Conservation (phyloP, 2,797 vertebrate genomes). For the Hirundo rustica region DNA sequence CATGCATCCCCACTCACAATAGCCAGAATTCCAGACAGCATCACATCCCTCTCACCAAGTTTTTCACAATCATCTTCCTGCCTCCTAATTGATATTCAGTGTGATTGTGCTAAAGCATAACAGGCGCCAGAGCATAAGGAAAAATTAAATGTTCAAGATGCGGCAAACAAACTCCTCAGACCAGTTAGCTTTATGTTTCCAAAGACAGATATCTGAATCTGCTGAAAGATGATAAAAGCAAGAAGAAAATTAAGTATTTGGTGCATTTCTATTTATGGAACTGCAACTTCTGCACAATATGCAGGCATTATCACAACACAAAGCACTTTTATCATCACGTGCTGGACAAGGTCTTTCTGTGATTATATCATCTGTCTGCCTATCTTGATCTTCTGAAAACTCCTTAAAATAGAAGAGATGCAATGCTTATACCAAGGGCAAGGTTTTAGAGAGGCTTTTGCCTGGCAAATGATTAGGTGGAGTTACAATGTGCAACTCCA, state of each 20-base stretch:
- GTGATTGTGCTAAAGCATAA: slow-evolving; percentile 49
- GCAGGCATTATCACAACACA: not conserved
- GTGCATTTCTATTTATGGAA: not conserved
- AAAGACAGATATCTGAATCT: slow-evolving; percentile 1
- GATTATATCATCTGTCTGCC: not conserved
- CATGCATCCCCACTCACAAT: not conserved
- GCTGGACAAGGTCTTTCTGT: not conserved
- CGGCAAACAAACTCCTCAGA: slow-evolving; percentile 14
- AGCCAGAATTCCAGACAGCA: not conserved
- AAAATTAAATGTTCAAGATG: slow-evolving; percentile 64
- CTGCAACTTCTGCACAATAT: not conserved
- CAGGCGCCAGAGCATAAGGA: slow-evolving; percentile 68
- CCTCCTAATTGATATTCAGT: slow-evolving; percentile 69
- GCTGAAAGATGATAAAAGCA: not conserved
- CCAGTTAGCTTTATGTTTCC: slow-evolving; percentile 31
- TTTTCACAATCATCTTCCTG: slow-evolving; percentile 27
- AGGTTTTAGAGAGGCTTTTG: not conserved
- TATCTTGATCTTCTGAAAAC: not conserved
- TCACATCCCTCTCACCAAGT: not conserved
- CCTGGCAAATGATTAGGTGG: not conserved
- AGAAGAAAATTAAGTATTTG: not conserved
- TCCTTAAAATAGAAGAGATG: not conserved
- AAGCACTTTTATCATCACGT: not conserved
- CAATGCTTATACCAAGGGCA: not conserved
- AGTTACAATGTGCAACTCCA: not conserved